Evolutionary conservation across 2,113 vertebrate genomes (phyloP), one percentile per base, ranked within the genome.

Genomic region (Pollachius pollachius): DNA sequence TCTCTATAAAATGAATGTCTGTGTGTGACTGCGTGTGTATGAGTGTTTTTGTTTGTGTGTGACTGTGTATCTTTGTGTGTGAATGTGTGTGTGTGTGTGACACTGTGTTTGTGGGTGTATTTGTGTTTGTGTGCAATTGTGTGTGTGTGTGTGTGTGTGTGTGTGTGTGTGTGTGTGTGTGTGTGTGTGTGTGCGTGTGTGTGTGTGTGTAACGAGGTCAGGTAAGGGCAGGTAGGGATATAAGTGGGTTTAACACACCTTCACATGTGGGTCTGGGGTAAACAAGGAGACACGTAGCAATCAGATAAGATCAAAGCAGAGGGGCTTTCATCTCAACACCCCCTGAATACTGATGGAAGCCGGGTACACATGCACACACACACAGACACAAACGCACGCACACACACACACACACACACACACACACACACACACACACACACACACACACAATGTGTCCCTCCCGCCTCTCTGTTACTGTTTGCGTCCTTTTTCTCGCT

Each of bases 201-300:
- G 63, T 34, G 25, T 64, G 63, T 66, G 65, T 67, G 37, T 67
- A 34, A 34, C 66, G 52, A 11, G 12, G 67, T 37, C 76, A 48
- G 62, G 81, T 60, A 76, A 1, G 62, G 27, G 62, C 63, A 75
- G 80, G 0, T 23, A 54, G 74, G 64, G 84, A 76, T 80, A 84
- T 76, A 70, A 74, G 65, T 59, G 41, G 75, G 81, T 54, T 8
- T 2, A 54, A 16, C 5, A 16, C 12, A 54, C 12, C 52, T 54
- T 54, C 12, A 54, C 80, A 81, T 87, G 76, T 74, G 75, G 16
- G 61, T 72, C 58, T 64, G 65, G 54, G 71, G 76, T 84, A 89
- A 89, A 87, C 85, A 85, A 82, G 79, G 78, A 83, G 79, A 87
- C 84, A 79, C 86, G 81, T 74, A 81, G 70, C 72, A 73, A 84